Percentiles rank a stretch among this genome's conserved stretches.
phyloP scores from a whole-genome alignment of 2,113 vertebrate genomes.

The Parotia lawesii region DNA sequence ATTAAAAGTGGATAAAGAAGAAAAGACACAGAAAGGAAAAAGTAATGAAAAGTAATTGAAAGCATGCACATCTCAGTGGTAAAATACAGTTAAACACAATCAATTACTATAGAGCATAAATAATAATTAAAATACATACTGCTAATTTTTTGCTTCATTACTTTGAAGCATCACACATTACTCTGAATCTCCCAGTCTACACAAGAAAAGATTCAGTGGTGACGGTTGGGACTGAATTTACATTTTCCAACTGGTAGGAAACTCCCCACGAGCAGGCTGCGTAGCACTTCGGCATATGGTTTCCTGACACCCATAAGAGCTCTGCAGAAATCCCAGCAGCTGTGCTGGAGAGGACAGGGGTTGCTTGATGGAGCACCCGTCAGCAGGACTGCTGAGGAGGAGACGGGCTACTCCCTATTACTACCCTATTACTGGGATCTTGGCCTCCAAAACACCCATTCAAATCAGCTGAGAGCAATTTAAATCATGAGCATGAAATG shows the following conservation, averaged over 20 bases:
- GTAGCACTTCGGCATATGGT: slow-evolving; percentile 20
- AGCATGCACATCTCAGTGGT: neutral
- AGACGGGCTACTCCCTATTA: neutral
- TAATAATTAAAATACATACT: slow-evolving; percentile 69
- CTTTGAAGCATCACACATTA: slow-evolving; percentile 1
- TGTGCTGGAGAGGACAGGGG: neutral
- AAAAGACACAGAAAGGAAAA: slow-evolving; percentile 1
- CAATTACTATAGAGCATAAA: slow-evolving; percentile 35
- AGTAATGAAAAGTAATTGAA: neutral
- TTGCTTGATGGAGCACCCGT: neutral
- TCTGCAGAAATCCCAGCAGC: neutral
- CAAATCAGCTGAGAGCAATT: neutral
- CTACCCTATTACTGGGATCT: neutral
- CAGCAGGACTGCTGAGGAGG: neutral
- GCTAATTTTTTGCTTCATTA: slow-evolving; percentile 68
- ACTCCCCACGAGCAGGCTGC: neutral
- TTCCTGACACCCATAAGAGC: neutral
- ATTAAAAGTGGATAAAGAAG: neutral
- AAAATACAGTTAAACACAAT: slow-evolving; percentile 39
- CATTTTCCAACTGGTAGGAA: neutral
- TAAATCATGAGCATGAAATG: neutral
- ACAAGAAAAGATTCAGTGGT: neutral
- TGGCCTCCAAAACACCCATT: neutral
- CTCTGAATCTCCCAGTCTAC: neutral
- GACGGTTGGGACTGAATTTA: neutral